Evolutionary conservation across 2,113 vertebrate species (phyloP), one percentile per base, ranked within the genome.

Genomic region (Rhizomys pruinosus): DNA sequence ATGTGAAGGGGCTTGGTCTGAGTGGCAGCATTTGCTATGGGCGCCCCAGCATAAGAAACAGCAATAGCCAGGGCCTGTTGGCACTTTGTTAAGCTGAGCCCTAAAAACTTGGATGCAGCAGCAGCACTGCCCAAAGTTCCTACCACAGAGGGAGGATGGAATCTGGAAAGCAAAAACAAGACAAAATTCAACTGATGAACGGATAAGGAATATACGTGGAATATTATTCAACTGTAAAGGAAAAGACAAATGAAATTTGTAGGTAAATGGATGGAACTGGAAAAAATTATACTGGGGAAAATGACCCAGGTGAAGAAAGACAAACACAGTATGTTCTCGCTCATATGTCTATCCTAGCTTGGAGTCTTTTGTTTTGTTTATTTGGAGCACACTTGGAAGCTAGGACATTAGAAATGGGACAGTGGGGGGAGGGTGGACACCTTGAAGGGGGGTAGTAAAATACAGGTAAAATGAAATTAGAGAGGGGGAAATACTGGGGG

Each of bases 111-210:
- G 44, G 99, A 98, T 0, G 98, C 98, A 17, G 99, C 99, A 27
- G 99, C 99, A 2, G 99, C 98, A 27, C 99, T 99, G 3, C 99
- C 99, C 98, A 99, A 98, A 17, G 99, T 99, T 27, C 99, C 99
- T 0, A 99, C 99, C 47, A 99, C 98, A 1, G 98, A 98, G 0
- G 99, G 99, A 16, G 99, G 99, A 92, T 99, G 99, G 97, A 99
- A 99, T 95, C 99, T 99, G 97, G 86, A 90, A 98, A 94, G 23
- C 6, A 96, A 87, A 69, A 55, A 34, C 81, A 47, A 34, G 39
- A 52, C 47, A 52, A 34, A 29, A 66, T 47, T 84, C 61, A 47
- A 13, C 29, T 2, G 57, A 11, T 44, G 37, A 17, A 13, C 12
- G 39, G 59, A 20, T 42, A 29, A 63, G 47, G 59, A 64, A 63